Base-by-base conservation (phyloP, 2,113 vertebrate species). In the Lasiurus borealis region DNA sequence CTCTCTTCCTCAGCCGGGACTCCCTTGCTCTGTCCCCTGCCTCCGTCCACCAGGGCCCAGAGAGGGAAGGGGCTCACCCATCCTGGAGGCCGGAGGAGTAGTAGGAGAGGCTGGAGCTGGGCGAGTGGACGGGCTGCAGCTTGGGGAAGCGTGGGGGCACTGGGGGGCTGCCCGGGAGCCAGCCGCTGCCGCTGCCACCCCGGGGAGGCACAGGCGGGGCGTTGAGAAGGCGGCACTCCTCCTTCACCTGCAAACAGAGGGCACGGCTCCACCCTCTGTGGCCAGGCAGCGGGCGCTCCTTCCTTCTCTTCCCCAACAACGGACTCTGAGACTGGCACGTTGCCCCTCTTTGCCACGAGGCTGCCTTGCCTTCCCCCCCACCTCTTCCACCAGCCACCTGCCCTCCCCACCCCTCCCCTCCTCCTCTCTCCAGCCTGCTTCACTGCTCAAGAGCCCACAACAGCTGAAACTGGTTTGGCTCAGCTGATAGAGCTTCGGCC, bases 41-140 rank as follows among this genome's bases (percentile, higher is more conserved):
- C 69, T 27, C 19, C 0, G 3, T 1, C 23, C 9, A 21, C 52
- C 71, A n/a, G 29, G 52, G 18, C 54, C 36, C 89, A 31, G 31
- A 57, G 66, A 62, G 80, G 16, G 18, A 29, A 76, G 75, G 54
- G n/a, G 96, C 97, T 98, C 98, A 99, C 99, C 98, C 99, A 9
- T 99, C 99, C 46, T 99, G 99, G 76, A 99, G 99, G 78, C 99
- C 99, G 15, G 99, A 99, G 36, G 99, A 99, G 98, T 99, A 99
- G 98, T 98, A 99, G 81, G 99, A 99, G 90, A 99, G 98, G 97
- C 99, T 99, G 95, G 99, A 99, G 96, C 98, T 99, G 75, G 99
- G 98, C 0, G 98, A 98, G 46, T 98, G 98, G 11, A 98, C 97
- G 0, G 98, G 97, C 25, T 98, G 98, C 69, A 98, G 96, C 98